Base-by-base conservation (phyloP, 2,888 invertebrate genomes). In the Drosophila stalkeri region DNA sequence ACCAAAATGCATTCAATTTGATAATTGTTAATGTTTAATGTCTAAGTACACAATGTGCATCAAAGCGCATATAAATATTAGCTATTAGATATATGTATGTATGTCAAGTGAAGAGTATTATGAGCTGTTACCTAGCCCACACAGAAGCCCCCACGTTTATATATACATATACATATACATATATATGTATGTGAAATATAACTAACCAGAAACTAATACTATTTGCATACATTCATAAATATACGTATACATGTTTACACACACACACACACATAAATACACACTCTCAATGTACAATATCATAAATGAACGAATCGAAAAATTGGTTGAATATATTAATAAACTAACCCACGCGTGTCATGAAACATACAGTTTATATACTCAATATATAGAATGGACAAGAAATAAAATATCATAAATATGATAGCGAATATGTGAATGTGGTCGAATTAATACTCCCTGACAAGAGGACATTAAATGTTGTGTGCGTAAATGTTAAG, bases 1-100 rank as follows among this genome's bases (percentile, higher is more conserved):
- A 87, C 80, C 82, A 85, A 87, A 87, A 75, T 87, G 80, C 90
- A 89, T 85, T 89, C 86, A 87, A 75, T 87, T 82, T 87, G 70
- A 89, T 85, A 85, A 80, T 77, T 78, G 81, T 78, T 79, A 43
- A 78, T 86, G 67, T 82, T 70, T 68, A 72, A 75, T 73, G 71
- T 71, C 46, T 76, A 64, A 57, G 49, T 63, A 47, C 60, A 68
- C 47, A 78, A 27, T 35, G 59, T 52, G 46, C 51, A 67, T 51
- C 6, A 33, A 52, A 41, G 51, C 63, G 54, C 63, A 64, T 55
- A 41, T 44, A 61, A 44, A 64, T 64, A 77, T 46, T 54, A 61
- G 56, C 51, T 47, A 54, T 56, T 73, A 66, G 75, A 49, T 11
- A 39, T 46, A 16, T 46, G 46, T 73, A 66, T 69, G 46, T 11